phyloP scores from a whole-genome alignment of 1,140 invertebrate genomes.

The Pantala flavescens region DNA sequence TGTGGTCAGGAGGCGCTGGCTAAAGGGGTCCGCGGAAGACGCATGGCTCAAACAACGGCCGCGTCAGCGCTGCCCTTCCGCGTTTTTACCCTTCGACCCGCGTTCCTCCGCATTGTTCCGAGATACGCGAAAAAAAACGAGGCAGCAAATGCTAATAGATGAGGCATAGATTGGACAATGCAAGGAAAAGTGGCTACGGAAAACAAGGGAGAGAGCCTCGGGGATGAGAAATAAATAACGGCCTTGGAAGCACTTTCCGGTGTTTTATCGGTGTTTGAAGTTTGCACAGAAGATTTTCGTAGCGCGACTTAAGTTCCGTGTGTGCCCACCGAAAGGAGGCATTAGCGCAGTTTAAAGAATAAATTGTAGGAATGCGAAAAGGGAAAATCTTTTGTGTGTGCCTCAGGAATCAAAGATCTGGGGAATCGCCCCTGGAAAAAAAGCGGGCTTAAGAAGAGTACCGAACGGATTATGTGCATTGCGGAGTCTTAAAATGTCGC shows the following conservation, averaged over 20 bases:
- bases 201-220: neutral
- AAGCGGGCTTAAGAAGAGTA: neutral
- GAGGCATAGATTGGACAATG: neutral
- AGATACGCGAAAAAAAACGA: too few species aligned
- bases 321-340: neutral
- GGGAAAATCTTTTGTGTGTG: neutral
- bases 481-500: too few species aligned
- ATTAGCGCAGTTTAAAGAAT: neutral
- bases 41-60: too few species aligned
- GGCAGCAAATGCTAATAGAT: neutral
- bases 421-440: neutral
- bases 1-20: too few species aligned
- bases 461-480: too few species aligned
- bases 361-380: neutral
- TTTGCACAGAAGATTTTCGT: neutral
- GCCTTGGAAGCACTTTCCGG: neutral
- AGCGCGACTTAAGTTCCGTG: neutral
- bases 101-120: too few species aligned
- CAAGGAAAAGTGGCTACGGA: neutral
- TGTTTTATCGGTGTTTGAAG: conserved; percentile 6
- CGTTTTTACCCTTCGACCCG: too few species aligned
- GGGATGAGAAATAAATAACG: neutral
- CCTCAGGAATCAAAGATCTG: neutral
- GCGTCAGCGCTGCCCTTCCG: too few species aligned
- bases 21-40: too few species aligned